These are phyloP conservation scores for Prunella himalayana DNA, from an alignment of 2,113 vertebrate genomes.

Conservation along the genomic window DNA sequence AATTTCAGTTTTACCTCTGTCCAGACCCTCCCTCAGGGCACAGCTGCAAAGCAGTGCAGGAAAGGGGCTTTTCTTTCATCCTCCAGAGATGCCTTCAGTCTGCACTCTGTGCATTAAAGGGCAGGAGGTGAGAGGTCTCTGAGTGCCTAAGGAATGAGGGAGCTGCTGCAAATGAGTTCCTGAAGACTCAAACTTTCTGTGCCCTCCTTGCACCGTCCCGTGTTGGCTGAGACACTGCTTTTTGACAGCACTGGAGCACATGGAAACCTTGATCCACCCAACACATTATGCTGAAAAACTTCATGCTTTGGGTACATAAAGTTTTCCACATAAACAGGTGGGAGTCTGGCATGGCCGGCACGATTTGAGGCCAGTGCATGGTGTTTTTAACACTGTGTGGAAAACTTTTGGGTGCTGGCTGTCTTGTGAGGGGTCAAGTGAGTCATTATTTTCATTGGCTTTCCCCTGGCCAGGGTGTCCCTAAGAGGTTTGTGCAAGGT, in stretches of 20 bases:
- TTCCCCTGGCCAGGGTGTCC: neutral
- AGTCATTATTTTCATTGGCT: slow-evolving; percentile 59
- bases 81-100: neutral
- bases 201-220: neutral
- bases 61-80: neutral
- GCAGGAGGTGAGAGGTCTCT: neutral
- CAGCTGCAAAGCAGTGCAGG: neutral
- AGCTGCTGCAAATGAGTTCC: neutral
- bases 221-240: neutral
- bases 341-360: neutral
- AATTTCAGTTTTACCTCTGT: neutral
- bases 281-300: slow-evolving; percentile 31
- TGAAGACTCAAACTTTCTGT: slow-evolving; percentile 19
- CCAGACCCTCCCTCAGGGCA: neutral
- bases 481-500: neutral
- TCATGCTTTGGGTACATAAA: slow-evolving; percentile 47
- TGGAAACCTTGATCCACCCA: slow-evolving; percentile 60
- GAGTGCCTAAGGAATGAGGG: neutral
- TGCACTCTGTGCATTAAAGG: neutral
- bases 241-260: slow-evolving; percentile 10
- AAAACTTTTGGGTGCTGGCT: slow-evolving; percentile 59
- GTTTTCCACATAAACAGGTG: slow-evolving; percentile 66
- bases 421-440: slow-evolving; percentile 43
- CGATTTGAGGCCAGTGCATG: neutral
- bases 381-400: slow-evolving; percentile 37